Evolutionary conservation across 2,888 invertebrate species (phyloP), one percentile per base, ranked within the genome.

Genomic region (Trachelus stipa): DNA sequence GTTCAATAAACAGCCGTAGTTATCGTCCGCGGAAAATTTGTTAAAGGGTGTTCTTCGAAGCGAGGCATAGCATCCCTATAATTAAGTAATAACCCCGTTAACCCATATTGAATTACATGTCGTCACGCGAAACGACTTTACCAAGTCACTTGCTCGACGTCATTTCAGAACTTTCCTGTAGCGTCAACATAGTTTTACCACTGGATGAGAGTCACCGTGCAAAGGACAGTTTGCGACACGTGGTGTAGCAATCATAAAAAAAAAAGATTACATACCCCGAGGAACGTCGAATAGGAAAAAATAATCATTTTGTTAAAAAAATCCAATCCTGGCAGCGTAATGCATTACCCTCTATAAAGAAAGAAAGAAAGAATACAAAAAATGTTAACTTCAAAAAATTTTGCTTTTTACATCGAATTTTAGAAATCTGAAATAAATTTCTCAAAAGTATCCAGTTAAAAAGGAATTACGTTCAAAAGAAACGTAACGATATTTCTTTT

Each of bases 21-120:
- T 56, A 56, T 2, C 40, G 23, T 56, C 23, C 40, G 23, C 23
- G 23, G 40, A 56, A 23, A 56, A 56, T 56, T 56, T 15, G 40
- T 56, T 56, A 56, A 56, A 56, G 40, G 40, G 40, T 56, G 23
- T 56, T 56, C 40, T 9, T 56, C 23, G 40, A 23, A 56, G 40
- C 23, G 23, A 9, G 23, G 23, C 40, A 56, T 56, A 56, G 40
- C 23, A 30, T 71, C 37, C 69, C 33, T 40, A 69, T 78, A 75
- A 78, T 78, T 75, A 75, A 78, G 75, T 75, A 69, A 73, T 73
- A 75, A 78, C 74, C 75, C 78, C 75, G 75, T 78, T 78, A 78
- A 75, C 78, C 78, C 56, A 31, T 75, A 78, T 78, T 56, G 78
- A 75, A 75, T 78, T 75, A 71, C 75, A 71, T 68, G 75, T 75